Percentiles rank a stretch among this genome's conserved stretches.
Evolutionary conservation across 2,888 invertebrate species (phyloP).

Genomic region (Agrilus biguttatus): DNA sequence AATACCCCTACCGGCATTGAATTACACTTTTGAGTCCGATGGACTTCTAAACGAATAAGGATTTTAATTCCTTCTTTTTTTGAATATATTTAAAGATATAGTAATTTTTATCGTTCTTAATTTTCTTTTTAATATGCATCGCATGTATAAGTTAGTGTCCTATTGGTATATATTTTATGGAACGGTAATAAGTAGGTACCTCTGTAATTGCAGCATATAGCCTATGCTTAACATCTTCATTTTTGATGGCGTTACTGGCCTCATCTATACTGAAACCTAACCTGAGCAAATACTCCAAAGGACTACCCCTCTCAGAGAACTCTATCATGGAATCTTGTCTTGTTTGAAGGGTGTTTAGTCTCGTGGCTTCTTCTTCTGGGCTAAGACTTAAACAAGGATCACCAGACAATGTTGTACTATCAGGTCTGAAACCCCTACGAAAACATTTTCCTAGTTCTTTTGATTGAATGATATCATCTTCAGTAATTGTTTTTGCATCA

Average conservation of each 20-base stretch:
- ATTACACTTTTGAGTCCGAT: too few species aligned
- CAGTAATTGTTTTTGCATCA: background rate
- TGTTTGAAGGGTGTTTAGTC: slow-evolving; percentile 2
- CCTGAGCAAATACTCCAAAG: slow-evolving; percentile 17
- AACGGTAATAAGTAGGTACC: slow-evolving; percentile 7
- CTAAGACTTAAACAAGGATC: slow-evolving; percentile 6
- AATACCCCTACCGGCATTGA: too few species aligned
- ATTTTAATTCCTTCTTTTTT: too few species aligned
- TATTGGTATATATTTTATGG: too few species aligned
- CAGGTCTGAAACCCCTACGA: slow-evolving; percentile 17
- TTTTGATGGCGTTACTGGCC: slow-evolving; percentile 19
- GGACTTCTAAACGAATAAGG: too few species aligned
- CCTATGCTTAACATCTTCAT: slow-evolving; percentile 18
- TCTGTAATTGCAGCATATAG: slow-evolving; percentile 18
- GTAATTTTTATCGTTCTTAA: too few species aligned
- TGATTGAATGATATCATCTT: slow-evolving; percentile 8
- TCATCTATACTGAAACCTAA: slow-evolving; percentile 21
- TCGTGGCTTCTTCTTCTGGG: background rate
- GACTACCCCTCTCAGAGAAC: slow-evolving; percentile 18
- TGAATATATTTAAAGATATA: too few species aligned
- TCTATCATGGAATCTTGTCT: slow-evolving; percentile 14
- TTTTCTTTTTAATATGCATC: too few species aligned
- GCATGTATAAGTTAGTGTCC: too few species aligned
- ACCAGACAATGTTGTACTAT: slow-evolving; percentile 15
- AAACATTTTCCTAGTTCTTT: slow-evolving; percentile 18